Evolutionary conservation across 2,113 vertebrate species (phyloP).

Genomic region (Nothocercus nigrocapillus): DNA sequence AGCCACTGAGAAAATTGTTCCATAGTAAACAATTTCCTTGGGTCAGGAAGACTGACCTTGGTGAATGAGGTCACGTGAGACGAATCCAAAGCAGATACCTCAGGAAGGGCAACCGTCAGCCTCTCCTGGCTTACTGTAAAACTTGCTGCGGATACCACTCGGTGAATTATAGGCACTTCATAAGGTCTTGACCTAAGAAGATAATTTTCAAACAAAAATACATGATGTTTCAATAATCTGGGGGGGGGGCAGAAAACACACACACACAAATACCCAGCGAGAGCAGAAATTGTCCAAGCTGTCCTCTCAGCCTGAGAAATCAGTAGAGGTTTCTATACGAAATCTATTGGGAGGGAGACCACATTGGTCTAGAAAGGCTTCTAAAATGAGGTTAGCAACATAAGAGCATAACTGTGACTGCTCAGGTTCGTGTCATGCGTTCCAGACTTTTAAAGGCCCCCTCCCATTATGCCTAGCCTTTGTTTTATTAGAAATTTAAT

Average conservation of each 20-base stretch:
- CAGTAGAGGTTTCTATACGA: not conserved
- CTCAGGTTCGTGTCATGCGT: fast-evolving
- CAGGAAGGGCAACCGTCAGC: not conserved
- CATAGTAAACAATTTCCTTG: slow-evolving; percentile 19
- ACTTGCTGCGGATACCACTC: not conserved
- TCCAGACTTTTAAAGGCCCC: not conserved
- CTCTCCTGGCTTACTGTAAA: not conserved
- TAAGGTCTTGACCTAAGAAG: not conserved
- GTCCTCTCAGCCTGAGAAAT: not conserved
- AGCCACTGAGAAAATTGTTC: slow-evolving; percentile 49
- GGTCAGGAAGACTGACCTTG: not conserved
- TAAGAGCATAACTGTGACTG: not conserved
- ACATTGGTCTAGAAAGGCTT: not conserved
- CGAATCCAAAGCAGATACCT: not conserved
- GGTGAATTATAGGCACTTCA: not conserved
- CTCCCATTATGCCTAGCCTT: not conserved
- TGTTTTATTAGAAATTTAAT: not conserved
- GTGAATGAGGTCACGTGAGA: not conserved
- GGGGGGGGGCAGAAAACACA: not conserved
- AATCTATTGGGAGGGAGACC: not conserved
- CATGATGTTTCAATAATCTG: not conserved
- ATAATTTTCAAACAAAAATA: not conserved
- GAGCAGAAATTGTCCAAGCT: not conserved
- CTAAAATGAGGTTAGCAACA: not conserved
- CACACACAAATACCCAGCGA: not conserved